Evolutionary conservation across 2,797 vertebrate species (phyloP), one percentile per base, ranked within the genome.

Genomic region (Meda fulgida): DNA sequence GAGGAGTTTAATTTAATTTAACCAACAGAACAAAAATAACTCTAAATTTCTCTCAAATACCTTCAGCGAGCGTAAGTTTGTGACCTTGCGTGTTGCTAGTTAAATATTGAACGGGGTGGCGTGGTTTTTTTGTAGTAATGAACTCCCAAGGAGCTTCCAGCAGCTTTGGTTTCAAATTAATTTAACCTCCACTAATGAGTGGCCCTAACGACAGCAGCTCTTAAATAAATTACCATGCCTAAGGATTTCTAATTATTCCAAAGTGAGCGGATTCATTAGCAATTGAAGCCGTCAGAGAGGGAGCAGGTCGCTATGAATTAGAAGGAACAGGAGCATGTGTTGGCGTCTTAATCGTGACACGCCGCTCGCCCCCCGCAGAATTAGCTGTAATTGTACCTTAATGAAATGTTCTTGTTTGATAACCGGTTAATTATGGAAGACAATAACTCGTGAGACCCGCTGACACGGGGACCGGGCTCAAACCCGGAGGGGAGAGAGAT

Each of bases 401-500:
- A 97, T 97, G 96, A 97, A 97, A 97, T 95, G 95, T 94, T 96
- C 96, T 95, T 96, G 96, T 97, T 97, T 97, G 96, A 97, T 97
- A 97, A 97, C 94, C 95, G 94, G 94, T 96, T 97, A 97, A 97
- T 97, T 97, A 97, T 94, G 92, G 94, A 92, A 97, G 96, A 96
- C 96, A 96, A 96, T 96, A 96, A 96, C 92, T 90, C 87, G 87
- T 88, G 93, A 91, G 93, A 94, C 94, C 1, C 85, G 89, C 95
- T 93, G 96, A 95, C 95, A 94, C 92, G 92, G 92, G 91, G 66
- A 80, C 23, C 9, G 36, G 36, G 65, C 9, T 19, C 3, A 13
- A 19, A 70, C n/a, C 34, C 81, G 46, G 23, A 67, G 69, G 60
- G 66, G 58, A 34, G 75, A 36, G 72, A 55, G 63, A 84, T 6